phyloP scores from a whole-genome alignment of 2,113 vertebrate genomes.

The Heterotilapia buettikoferi region DNA sequence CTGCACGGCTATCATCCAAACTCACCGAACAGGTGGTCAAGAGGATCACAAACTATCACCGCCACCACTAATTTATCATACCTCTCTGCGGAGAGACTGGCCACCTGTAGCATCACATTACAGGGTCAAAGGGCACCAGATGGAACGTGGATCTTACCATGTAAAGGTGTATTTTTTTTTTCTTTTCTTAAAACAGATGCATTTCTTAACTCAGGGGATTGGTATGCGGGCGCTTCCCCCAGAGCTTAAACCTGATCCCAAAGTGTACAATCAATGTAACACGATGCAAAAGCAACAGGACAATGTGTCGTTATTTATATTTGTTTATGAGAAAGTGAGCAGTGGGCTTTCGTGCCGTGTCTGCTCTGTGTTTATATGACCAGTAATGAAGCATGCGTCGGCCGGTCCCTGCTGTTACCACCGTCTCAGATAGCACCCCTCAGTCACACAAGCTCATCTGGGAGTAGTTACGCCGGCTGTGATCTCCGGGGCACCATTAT shows the following conservation, averaged over 20 bases:
- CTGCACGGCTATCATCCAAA: neutral
- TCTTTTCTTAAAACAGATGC: neutral
- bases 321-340: neutral
- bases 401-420: neutral
- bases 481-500: slow-evolving; percentile 34
- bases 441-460: slow-evolving; percentile 24
- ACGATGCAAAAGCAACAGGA: neutral
- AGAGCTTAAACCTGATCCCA: neutral
- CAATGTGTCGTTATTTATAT: neutral
- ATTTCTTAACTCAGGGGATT: neutral
- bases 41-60: neutral
- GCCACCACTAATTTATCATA: neutral
- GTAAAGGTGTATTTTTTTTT: neutral
- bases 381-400: slow-evolving; percentile 7
- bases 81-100: neutral
- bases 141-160: neutral
- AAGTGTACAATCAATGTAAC: neutral
- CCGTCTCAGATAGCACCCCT: neutral
- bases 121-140: neutral
- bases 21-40: slow-evolving; percentile 29
- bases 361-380: neutral
- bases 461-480: slow-evolving; percentile 30
- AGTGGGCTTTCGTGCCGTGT: neutral
- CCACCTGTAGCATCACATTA: slow-evolving; percentile 9
- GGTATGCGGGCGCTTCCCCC: neutral